These are phyloP conservation scores for Drosophila algonquin DNA, from an alignment of 2,888 invertebrate genomes.

Conservation along the genomic window DNA sequence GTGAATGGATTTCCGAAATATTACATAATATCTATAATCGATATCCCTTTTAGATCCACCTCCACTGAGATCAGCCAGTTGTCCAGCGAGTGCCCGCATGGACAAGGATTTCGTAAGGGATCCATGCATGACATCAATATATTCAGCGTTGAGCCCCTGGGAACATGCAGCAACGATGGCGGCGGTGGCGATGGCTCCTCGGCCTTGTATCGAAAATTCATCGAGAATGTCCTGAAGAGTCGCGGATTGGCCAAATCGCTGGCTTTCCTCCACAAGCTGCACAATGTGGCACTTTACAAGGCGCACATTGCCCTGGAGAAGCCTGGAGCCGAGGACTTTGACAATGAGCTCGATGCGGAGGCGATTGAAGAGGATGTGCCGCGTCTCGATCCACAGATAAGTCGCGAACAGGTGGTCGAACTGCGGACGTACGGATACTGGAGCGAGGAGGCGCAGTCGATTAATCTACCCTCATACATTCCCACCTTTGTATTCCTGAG, in stretches of 20 bases:
- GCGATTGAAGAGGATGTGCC: conserved; percentile 84
- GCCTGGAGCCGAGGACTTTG: conserved; percentile 80
- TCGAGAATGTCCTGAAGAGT: conserved; percentile 94
- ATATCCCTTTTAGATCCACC: conserved; percentile 66
- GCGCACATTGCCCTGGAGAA: conserved; percentile 89
- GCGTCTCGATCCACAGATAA: conserved; percentile 82
- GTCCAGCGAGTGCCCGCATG: conserved; percentile 69
- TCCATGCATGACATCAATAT: conserved; percentile 84
- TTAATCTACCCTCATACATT: conserved; percentile 93
- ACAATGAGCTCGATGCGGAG: conserved; percentile 83
- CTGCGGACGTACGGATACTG: conserved; percentile 88
- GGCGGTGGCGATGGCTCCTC: conserved; percentile 84
- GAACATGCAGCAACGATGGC: conserved; percentile 84
- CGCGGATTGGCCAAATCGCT: conserved; percentile 93
- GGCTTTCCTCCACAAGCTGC: conserved; percentile 90
- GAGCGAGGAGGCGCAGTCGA: conserved; percentile 90
- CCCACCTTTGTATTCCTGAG: conserved; percentile 93
- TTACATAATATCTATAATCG: neutral
- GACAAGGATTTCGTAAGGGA: conserved; percentile 68
- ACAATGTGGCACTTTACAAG: conserved; percentile 88
- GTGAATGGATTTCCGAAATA: conserved; percentile 18
- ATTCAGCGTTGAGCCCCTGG: conserved; percentile 85
- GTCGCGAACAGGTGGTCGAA: conserved; percentile 81
- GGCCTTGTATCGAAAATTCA: conserved; percentile 89
- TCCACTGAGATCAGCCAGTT: conserved; percentile 81